Base-by-base conservation (phyloP, 2,888 invertebrate genomes). In the Yponomeuta evonymella region DNA sequence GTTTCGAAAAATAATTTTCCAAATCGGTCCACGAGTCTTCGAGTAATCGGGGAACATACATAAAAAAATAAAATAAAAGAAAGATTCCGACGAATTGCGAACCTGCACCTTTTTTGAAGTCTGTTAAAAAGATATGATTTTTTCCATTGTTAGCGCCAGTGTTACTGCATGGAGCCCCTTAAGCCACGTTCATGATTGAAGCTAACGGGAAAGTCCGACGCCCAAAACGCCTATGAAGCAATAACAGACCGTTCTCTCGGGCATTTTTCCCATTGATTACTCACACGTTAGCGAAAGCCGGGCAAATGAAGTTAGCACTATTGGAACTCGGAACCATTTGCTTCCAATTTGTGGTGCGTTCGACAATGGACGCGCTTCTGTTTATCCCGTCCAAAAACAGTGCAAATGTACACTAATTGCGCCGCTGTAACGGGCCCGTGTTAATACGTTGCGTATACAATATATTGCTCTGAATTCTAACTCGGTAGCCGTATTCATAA, bases 361-460 rank as follows among this genome's bases (percentile, higher is more conserved):
- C 87, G 85, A 89, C 90, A 90, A 85, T 86, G 83, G 87, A 82
- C 82, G 78, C 83, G 83, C 81, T 84, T 87, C 83, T 90, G 89
- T 90, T 90, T 86, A 91, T 91, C 91, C 89, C 89, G 81, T 88
- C 88, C 88, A 86, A 88, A 89, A 90, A 89, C 81, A 89, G 89
- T 90, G 89, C 89, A 85, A 90, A 90, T 88, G 90, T 72, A 89
- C 89, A 89, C 92, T 91, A 91, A 92, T 90, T 89, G 90, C 79
- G 84, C 78, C 76, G 74, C 78, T 86, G 82, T 90, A 81, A 87
- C 89, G 79, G 75, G 77, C 78, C 74, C 75, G 86, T 86, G 90
- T 76, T 92, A 91, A 92, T 87, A 74, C 80, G 75, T 86, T 87
- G 83, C 82, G 83, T 87, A 89, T 81, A 89, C 85, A 10, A 30